Evolutionary conservation across 2,797 vertebrate species (phyloP).

Genomic region (Cephalopachus bancanus): DNA sequence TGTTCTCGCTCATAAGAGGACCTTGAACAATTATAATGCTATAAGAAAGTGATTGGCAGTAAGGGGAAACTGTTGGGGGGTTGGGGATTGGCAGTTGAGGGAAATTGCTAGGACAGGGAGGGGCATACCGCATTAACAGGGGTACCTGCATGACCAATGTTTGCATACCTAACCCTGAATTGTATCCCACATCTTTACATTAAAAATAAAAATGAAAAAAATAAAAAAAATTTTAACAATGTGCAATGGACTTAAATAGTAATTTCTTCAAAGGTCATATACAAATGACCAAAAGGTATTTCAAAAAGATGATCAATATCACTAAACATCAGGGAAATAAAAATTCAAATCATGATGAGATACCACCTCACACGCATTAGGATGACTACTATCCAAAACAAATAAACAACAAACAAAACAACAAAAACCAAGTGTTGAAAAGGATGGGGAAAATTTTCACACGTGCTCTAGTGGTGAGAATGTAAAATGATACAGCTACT

Average conservation of each 20-base stretch:
- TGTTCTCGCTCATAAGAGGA: no score
- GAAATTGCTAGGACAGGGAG: no score
- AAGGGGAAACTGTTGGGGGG: no score
- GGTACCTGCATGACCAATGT: no score
- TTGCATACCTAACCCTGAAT: no score
- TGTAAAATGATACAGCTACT: neutral
- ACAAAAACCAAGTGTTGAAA: neutral
- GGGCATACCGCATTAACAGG: no score
- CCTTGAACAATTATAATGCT: no score
- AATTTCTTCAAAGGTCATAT: neutral
- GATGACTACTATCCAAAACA: neutral
- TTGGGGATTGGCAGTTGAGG: no score
- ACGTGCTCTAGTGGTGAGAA: neutral
- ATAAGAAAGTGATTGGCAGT: no score
- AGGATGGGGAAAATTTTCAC: neutral
- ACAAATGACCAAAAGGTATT: neutral
- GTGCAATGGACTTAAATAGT: neutral
- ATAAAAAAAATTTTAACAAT: neutral
- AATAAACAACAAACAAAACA: neutral
- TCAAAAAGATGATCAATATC: neutral
- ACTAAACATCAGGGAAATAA: neutral
- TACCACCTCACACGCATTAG: neutral
- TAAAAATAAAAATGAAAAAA: no score
- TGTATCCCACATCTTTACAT: no score
- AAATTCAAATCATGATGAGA: neutral